phyloP scores from a whole-genome alignment of 2,113 vertebrate species.

The Taxidea taxus region DNA sequence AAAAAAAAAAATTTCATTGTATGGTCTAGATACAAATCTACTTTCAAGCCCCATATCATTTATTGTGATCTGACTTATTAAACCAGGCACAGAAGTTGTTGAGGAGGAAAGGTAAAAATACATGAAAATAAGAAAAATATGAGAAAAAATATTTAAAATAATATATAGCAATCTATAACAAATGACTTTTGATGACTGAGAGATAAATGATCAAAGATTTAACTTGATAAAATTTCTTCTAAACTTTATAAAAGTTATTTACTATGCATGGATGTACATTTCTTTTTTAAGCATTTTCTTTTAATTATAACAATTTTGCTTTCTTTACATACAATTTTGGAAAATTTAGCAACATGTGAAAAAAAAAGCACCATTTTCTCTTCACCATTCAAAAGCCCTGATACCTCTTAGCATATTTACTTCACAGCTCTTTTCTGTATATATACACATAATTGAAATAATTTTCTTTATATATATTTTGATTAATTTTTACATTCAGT shows the following conservation, averaged over 20 bases:
- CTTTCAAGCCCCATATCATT: not conserved
- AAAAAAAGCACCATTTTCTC: not conserved
- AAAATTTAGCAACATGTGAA: not conserved
- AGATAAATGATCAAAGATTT: not conserved
- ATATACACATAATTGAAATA: not conserved
- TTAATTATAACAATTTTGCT: not conserved
- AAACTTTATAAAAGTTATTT: not conserved
- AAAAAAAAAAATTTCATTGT: too few relatives aligned
- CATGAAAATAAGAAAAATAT: not conserved
- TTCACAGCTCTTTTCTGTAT: not conserved
- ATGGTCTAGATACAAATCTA: not conserved
- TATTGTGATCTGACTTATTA: not conserved
- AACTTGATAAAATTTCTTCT: not conserved
- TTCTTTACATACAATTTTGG: not conserved
- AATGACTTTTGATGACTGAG: not conserved
- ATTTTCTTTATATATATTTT: not conserved
- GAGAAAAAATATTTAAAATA: not conserved
- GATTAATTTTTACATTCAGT: not conserved
- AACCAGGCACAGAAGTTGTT: not conserved
- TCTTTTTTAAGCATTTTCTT: not conserved
- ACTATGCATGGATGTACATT: not conserved
- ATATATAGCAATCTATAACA: not conserved
- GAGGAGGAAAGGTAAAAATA: not conserved
- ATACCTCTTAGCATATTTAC: not conserved
- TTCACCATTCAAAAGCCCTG: not conserved